A percentile compares a stretch with the other conserved stretches of the same genome.
phyloP scores from a whole-genome alignment of 2,797 vertebrate genomes.

The Tangara arthus region DNA sequence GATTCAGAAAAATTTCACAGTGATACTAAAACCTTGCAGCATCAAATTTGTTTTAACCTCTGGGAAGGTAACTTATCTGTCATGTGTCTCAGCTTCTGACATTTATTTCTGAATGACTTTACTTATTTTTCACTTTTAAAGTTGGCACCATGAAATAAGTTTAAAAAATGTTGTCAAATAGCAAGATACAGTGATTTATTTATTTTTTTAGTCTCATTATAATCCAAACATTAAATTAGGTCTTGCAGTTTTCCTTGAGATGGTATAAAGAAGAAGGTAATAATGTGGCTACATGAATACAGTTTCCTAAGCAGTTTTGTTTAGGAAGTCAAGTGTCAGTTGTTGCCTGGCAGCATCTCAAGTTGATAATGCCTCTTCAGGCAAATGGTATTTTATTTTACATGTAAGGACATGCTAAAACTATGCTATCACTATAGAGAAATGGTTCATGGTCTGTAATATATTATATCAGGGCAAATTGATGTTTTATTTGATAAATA shows the following conservation, averaged over 20 bases:
- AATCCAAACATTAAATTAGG: background rate
- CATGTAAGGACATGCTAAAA: background rate
- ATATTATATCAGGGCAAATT: background rate
- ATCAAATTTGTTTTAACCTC: background rate
- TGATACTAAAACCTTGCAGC: background rate
- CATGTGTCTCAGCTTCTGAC: background rate
- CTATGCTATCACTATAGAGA: background rate
- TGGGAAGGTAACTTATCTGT: background rate
- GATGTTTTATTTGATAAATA: background rate
- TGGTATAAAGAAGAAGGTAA: background rate
- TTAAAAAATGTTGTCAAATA: background rate
- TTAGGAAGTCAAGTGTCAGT: background rate
- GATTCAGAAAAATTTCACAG: background rate
- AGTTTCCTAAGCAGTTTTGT: background rate
- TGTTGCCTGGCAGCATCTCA: background rate
- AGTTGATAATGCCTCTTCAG: background rate
- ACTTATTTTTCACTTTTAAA: background rate
- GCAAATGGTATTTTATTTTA: background rate
- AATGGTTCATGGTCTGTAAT: background rate
- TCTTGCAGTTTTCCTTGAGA: background rate
- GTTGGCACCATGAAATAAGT: background rate
- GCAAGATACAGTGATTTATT: background rate
- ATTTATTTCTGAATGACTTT: background rate
- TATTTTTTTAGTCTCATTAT: background rate
- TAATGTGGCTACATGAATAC: background rate